Conservation (phyloP, 2,888 invertebrate genomes). For the Phyllotreta striolata region DNA sequence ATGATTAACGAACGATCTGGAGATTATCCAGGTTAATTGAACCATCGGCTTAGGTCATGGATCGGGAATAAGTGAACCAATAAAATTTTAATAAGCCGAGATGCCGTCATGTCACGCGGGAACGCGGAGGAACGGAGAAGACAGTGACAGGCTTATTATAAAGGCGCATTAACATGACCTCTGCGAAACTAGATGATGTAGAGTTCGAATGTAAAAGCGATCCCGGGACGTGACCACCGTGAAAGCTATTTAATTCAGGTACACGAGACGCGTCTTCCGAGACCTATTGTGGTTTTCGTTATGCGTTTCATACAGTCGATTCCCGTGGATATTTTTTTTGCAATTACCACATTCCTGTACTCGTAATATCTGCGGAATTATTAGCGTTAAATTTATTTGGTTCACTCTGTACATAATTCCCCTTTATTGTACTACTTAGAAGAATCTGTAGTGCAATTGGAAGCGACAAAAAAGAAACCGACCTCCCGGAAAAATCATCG, state of each 20-base stretch:
- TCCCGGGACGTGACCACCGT: constrained; percentile 47
- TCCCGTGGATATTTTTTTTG: constrained; percentile 21
- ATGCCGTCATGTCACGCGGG: constrained; percentile 17
- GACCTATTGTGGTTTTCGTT: constrained; percentile 38
- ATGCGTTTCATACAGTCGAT: constrained; percentile 34
- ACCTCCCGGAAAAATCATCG: neutral
- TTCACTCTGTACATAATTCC: no score
- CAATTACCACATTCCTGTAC: neutral
- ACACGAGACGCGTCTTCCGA: constrained; percentile 34
- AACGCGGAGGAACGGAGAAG: constrained; percentile 23
- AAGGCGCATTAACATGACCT: constrained; percentile 42
- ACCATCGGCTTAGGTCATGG: constrained; percentile 10
- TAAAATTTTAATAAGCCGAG: constrained; percentile 24
- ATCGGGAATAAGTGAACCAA: constrained; percentile 19
- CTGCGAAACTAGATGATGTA: constrained; percentile 45
- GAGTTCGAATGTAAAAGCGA: constrained; percentile 37
- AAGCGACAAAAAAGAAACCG: neutral
- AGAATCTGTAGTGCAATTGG: no score
- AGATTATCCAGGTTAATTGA: constrained; percentile 8
- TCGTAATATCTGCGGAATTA: neutral
- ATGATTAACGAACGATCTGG: no score
- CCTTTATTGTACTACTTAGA: neutral
- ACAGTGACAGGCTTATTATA: constrained; percentile 42
- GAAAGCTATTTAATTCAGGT: constrained; percentile 46
- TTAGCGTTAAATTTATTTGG: no score